phyloP scores from a whole-genome alignment of 2,113 vertebrate genomes.

The Ascaphus truei region DNA sequence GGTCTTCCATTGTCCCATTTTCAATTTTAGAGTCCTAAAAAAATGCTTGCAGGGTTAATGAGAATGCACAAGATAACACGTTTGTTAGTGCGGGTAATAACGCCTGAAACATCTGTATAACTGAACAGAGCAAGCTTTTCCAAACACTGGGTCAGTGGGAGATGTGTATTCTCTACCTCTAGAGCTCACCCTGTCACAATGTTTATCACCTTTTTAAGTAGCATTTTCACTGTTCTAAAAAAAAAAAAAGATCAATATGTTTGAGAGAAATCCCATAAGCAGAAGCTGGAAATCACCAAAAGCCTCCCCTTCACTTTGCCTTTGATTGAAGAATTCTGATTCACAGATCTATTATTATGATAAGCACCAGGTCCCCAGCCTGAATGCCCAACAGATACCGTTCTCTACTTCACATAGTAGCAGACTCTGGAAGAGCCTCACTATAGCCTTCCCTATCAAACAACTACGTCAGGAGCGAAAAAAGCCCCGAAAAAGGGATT shows the following conservation, averaged over 20 bases:
- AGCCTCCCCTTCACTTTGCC: background rate
- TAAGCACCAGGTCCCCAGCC: background rate
- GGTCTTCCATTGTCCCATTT: too few relatives aligned
- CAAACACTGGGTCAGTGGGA: background rate
- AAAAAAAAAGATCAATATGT: slow-evolving; percentile 18
- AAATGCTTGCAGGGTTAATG: too few relatives aligned
- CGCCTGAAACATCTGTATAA: too few relatives aligned
- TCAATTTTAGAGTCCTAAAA: too few relatives aligned
- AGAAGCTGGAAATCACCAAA: background rate
- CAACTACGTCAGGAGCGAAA: background rate
- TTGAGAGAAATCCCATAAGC: slow-evolving; percentile 15
- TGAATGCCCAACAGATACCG: background rate
- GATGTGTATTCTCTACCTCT: background rate
- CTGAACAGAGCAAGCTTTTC: too few relatives aligned
- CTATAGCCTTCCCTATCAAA: background rate
- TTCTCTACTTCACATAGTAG: background rate
- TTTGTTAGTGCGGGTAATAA: too few relatives aligned
- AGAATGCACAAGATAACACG: too few relatives aligned
- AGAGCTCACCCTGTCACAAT: slow-evolving; percentile 15
- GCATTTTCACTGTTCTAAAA: slow-evolving; percentile 4
- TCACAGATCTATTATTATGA: slow-evolving; percentile 1
- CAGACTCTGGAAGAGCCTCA: background rate
- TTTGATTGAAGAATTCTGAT: slow-evolving; percentile 2
- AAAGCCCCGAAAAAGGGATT: slow-evolving; percentile 7
- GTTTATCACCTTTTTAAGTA: slow-evolving; percentile 1